Evolutionary conservation across 2,888 invertebrate genomes (phyloP), one percentile per base, ranked within the genome.

Genomic region (Chloroclystis v-ata): DNA sequence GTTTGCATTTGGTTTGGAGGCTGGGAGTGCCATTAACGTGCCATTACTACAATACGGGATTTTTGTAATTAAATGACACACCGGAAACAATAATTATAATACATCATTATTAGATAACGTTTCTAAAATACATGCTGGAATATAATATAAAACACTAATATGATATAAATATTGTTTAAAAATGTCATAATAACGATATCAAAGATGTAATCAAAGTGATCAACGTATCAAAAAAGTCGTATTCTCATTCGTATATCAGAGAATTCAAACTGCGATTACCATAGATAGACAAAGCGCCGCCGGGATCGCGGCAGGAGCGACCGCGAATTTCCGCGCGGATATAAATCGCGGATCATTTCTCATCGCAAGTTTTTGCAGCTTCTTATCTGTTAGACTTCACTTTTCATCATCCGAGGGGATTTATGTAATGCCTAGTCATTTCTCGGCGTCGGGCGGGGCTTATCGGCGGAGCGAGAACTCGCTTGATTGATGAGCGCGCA

Each of bases 361-460:
- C 89, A 89, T 89, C 86, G 89, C 82, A 89, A 89, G 85, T 89
- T 89, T 89, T 89, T 89, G 88, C 86, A 87, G 88, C 88, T 87
- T 85, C 89, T 89, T 89, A 89, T 89, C 89, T 88, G 89, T 89
- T 85, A 89, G 84, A 88, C 89, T 89, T 89, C 89, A 89, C 87
- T 89, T 89, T 89, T 89, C 89, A 89, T 89, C 89, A 89, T 89
- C 89, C 88, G 75, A 89, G 80, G 88, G 89, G 89, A 89, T 89
- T 89, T 88, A 88, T 89, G 88, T 89, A 89, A 89, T 89, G 89
- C 88, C 87, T 88, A 89, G 89, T 89, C 89, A 89, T 89, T 89
- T 89, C 89, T 89, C 89, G 87, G 86, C 88, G 88, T 89, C 89
- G 86, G 80, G 83, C 82, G 80, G 72, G 83, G 84, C 83, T 86